Base-by-base conservation (phyloP, 2,797 vertebrate genomes). In the Emydoidea blandingii region DNA sequence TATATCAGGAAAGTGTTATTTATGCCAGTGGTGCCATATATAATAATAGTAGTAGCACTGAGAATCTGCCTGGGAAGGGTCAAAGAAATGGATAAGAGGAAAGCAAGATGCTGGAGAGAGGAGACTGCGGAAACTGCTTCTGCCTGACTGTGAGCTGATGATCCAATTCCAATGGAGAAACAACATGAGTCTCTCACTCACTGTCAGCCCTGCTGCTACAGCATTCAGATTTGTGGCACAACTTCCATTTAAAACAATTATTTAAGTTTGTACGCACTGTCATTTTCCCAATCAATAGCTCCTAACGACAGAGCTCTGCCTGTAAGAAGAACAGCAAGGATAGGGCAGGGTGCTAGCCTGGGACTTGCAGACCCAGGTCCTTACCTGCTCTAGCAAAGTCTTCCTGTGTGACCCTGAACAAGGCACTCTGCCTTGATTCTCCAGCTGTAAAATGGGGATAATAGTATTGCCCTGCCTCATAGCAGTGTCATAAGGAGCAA, bases 101-200 rank as follows among this genome's bases (percentile, higher is more conserved):
- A 79, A 89, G 29, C 47, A 89, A 83, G 78, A 21, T 8, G 79
- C 41, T 87, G 81, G 81, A 72, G 19, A 25, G n/a, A 56, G 47
- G 12, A 92, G 76, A 41, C 50, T 80, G 54, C 29, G 85, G 87
- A 94, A 52, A 31, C 88, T 78, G 85, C 23, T 41, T 76, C 72
- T 29, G 6, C 23, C 47, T 56, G 50, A 57, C n/a, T 68, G 15
- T 34, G 27, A 27, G n/a, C 31, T 86, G 23, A 89, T 4, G 6
- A 92, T 54, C 37, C 83, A 86, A 31, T 52, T 57, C 88, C 56
- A 83, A 41, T 89, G 50, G 37, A 83, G 79, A 94, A 92, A 72
- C 59, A 6, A 4, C 89, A 34, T 47, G 44, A 31, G 57, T 81
- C 8, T 80, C 83, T 85, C 54, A 50, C 76, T 76, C 54, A 50